Base-by-base conservation (phyloP, 2,797 vertebrate genomes). In the Bovichtus diacanthus region DNA sequence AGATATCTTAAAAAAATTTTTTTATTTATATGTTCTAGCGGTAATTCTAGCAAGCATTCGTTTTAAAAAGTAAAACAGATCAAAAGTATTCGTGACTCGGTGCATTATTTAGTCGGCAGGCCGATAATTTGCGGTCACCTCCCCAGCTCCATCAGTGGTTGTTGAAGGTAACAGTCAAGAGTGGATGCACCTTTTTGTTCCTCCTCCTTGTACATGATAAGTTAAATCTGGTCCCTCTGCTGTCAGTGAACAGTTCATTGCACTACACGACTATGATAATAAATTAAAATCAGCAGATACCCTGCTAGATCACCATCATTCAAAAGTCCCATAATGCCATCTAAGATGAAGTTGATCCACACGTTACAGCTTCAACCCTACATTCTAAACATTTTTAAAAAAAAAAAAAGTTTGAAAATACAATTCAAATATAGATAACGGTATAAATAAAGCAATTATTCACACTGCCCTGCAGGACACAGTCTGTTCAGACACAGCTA, bases 361-460 rank as follows among this genome's bases (percentile, higher is more conserved):
- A 63, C 31, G 50, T 62, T 64, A 58, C 19, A 75, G 38, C 9
- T 67, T 9, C 23, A 68, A 69, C 21, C 10, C 62, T 64, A 71
- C 15, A 21, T 47, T 64, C 55, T 55, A 71, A 43, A 83, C 27
- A 70, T 27, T 11, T 12, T 70, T 34, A 34, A 34, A 81, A 72
- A 81, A 81, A 72, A 81, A 62, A 55, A 64, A 46, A 9, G 55
- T 55, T 49, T 36, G 13, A 46, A 76, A 76, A 81, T 47, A 55
- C 4, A 50, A 74, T 74, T 58, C 0, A 82, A 78, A 74, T 15
- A 76, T 78, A 76, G n/a, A 74, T 21, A 62, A 34, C 2, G 60
- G 31, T 79, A 90, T 90, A 92, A 91, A 90, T 92, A 86, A 83
- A 82, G 41, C 15, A n/a, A 60, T 44, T 56, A 72, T 88, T 34